A percentile compares a stretch with the other conserved stretches of the same genome.
Evolutionary conservation across 2,888 invertebrate species (phyloP).

Genomic region (Zygogramma bicolorata): DNA sequence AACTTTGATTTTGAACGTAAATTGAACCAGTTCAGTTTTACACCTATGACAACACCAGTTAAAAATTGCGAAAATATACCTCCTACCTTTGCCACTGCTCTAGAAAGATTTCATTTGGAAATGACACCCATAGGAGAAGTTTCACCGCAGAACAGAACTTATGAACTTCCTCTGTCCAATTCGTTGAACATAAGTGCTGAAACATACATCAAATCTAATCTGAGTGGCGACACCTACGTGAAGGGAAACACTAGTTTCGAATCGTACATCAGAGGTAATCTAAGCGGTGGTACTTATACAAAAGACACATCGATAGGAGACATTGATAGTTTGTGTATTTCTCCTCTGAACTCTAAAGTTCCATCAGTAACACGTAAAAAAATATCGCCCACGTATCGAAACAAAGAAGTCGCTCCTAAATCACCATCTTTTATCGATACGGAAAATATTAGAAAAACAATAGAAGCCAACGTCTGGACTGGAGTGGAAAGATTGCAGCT

Average conservation of each 20-base stretch:
- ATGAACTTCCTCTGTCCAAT: neutral
- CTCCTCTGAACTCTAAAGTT: constrained; percentile 14
- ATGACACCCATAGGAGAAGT: neutral
- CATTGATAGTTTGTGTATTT: constrained; percentile 46
- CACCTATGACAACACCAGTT: neutral
- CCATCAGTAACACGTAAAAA: neutral
- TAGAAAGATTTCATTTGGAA: neutral
- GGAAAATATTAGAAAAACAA: constrained; percentile 46
- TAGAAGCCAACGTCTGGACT: constrained; percentile 65
- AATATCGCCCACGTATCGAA: neutral
- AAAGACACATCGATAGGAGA: constrained; percentile 48
- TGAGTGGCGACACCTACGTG: constrained; percentile 53
- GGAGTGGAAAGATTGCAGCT: constrained; percentile 61
- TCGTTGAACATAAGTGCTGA: constrained; percentile 56
- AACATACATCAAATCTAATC: constrained; percentile 60
- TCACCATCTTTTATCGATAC: constrained; percentile 28
- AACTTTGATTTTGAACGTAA: neutral
- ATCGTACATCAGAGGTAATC: constrained; percentile 69
- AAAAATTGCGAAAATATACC: neutral
- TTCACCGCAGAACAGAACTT: constrained; percentile 1
- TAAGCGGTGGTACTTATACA: constrained; percentile 55
- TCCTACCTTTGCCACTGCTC: neutral
- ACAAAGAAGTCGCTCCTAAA: neutral
- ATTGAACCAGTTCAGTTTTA: neutral
- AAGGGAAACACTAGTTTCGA: constrained; percentile 56